Evolutionary conservation across 2,888 invertebrate genomes (phyloP), one percentile per base, ranked within the genome.

Genomic region (Pharmacophagus antenor): DNA sequence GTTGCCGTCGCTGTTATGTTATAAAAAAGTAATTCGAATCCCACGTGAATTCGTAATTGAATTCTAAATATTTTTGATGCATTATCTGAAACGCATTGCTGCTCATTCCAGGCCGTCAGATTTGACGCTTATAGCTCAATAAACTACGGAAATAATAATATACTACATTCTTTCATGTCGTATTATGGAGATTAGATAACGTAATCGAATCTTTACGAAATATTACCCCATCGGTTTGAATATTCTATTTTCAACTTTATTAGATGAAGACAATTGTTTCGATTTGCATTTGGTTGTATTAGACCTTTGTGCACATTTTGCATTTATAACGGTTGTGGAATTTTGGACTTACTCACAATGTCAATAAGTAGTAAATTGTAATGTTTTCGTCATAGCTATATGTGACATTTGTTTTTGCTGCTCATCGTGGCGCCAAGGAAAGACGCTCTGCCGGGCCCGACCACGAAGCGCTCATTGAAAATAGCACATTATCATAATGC

Each of bases 401-500:
- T 51, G 23, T 17, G 44, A 37, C 25, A 17, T 60, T 57, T 57
- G 31, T 20, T 48, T 50, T 54, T 2, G 55, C 17, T 5, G 18
- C 3, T 10, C 6, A 17, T 15, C 10, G 63, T 72, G 84, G 84
- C 85, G 86, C 85, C 84, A 79, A 74, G 63, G 74, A n/a, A 73
- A 69, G 76, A 77, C 79, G 77, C 76, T 70, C 71, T 66, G 71
- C 72, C 73, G 69, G 64, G 74, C 80, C 80, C 78, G 71, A 70
- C 65, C 62, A 58, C 65, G 82, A 82, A 80, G 81, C 77, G 80
- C 82, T 76, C 76, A 79, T 79, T 83, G 80, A 77, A 86, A 87
- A 86, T 85, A 84, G 84, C 85, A 80, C 79, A 87, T 87, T 88
- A 88, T 82, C 84, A 87, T 87, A 86, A 87, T 85, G 83, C 82